These are phyloP conservation scores for Pyrrhosoma nymphula DNA, from an alignment of 2,888 invertebrate genomes.

Conservation along the genomic window DNA sequence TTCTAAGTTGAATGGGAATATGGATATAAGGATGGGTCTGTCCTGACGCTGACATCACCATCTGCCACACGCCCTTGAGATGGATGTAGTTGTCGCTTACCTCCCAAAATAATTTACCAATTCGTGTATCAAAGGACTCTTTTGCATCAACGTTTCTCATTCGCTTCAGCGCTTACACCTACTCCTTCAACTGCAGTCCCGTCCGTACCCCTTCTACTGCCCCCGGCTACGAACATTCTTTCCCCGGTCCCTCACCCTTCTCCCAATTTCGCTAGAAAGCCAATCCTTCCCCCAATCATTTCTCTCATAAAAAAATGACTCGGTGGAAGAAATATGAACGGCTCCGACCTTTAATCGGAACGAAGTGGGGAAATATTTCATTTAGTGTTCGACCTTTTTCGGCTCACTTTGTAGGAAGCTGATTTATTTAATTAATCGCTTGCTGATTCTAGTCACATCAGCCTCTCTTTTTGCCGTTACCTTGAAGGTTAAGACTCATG, in stretches of 20 bases:
- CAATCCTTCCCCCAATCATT: background rate
- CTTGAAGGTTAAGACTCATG: background rate
- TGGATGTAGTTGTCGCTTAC: no score
- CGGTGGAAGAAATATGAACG: background rate
- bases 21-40: no score
- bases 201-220: no score
- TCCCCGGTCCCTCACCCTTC: background rate
- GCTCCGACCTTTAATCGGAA: background rate
- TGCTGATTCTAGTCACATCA: constrained; percentile 7
- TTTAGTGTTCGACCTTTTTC: background rate
- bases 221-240: background rate
- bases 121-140: no score
- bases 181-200: no score
- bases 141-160: no score
- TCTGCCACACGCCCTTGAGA: no score
- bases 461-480: background rate
- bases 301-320: background rate
- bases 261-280: background rate
- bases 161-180: no score
- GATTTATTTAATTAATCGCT: constrained; percentile 25
- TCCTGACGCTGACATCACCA: no score
- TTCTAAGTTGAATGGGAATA: no score
- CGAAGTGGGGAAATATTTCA: constrained; percentile 20
- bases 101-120: no score
- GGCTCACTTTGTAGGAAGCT: background rate